Evolutionary conservation across 2,797 vertebrate species (phyloP), one percentile per base, ranked within the genome.

Genomic region (Hafferia zeledoni): DNA sequence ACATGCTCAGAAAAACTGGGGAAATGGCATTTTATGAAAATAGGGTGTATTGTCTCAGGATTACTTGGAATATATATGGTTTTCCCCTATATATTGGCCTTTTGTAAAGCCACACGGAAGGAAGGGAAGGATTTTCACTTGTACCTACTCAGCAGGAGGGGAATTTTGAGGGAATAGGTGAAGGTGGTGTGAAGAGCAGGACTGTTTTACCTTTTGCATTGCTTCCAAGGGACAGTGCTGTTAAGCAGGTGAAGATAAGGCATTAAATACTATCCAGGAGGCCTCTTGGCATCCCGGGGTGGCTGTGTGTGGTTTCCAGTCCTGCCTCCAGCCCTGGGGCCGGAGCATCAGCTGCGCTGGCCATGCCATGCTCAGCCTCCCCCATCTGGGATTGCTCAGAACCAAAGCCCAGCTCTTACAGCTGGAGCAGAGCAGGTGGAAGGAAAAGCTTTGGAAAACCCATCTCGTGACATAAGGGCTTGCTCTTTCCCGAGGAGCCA

Each of bases 331-430:
- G 13, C 30, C 25, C n/a, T 17, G 71, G 59, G 30, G 25, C 57
- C 0, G 0, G 7, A 43, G n/a, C n/a, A n/a, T n/a, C n/a, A n/a
- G 69, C 61, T 47, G 24, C 0, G 0, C 17, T 65, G 39, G 10
- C 70, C 28, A 17, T 56, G 44, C 53, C 18, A 17, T 17, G 80
- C 64, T 39, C 50, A 64, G 67, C 77, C 72, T 64, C 49, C 18
- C 4, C 5, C 9, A 3, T 18, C 52, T 56, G 69, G 52, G 69
- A 37, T 64, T 74, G 19, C 25, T 61, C 47, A 53, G 63, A 87
- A 67, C 15, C 56, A 67, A 77, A 94, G 79, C 87, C 77, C 85
- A 70, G 3, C 24, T 80, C 65, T 47, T 67, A 33, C 75, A 46
- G 22, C 28, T 70, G 68, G 71, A 93, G 24, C 31, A 82, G 83